Evolutionary conservation across 2,113 vertebrate genomes (phyloP).

Genomic region (Gadus chalcogrammus): DNA sequence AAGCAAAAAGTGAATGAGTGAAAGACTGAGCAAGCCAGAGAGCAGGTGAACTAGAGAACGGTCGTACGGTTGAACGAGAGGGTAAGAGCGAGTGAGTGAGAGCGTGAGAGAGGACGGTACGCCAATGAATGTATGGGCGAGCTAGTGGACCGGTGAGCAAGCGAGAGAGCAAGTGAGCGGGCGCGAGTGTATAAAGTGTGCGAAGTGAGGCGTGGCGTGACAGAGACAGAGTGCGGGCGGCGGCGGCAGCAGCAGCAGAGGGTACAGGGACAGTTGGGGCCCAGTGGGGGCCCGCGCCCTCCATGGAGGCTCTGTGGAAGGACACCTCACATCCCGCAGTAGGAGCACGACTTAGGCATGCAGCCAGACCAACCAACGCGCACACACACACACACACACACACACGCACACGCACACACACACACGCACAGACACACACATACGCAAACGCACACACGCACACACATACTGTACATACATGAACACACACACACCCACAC

Average conservation of each 20-base stretch:
- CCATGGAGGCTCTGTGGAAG: constrained; percentile 49
- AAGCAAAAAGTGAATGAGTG: neutral
- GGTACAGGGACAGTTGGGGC: constrained; percentile 41
- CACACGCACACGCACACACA: too few species aligned
- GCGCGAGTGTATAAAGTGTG: constrained; percentile 23
- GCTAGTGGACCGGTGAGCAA: constrained; percentile 11
- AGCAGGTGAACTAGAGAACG: too few species aligned
- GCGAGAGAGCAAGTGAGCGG: constrained; percentile 20
- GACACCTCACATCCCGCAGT: constrained; percentile 60
- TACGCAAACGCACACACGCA: neutral
- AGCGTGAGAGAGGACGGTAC: too few species aligned
- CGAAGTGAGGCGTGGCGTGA: constrained; percentile 10
- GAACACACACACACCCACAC: too few species aligned
- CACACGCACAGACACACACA: too few species aligned
- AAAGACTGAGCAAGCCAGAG: neutral
- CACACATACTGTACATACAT: neutral
- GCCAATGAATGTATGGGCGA: neutral
- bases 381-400: too few species aligned
- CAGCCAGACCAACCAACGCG: constrained; percentile 34
- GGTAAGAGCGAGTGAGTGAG: too few species aligned
- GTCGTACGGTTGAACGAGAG: too few species aligned
- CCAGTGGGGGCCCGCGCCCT: constrained; percentile 44
- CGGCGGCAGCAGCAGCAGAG: constrained; percentile 35
- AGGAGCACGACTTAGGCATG: constrained; percentile 43
- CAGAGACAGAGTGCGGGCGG: neutral